Conservation (phyloP, 2,797 vertebrate genomes). For the Iguana delicatissima region DNA sequence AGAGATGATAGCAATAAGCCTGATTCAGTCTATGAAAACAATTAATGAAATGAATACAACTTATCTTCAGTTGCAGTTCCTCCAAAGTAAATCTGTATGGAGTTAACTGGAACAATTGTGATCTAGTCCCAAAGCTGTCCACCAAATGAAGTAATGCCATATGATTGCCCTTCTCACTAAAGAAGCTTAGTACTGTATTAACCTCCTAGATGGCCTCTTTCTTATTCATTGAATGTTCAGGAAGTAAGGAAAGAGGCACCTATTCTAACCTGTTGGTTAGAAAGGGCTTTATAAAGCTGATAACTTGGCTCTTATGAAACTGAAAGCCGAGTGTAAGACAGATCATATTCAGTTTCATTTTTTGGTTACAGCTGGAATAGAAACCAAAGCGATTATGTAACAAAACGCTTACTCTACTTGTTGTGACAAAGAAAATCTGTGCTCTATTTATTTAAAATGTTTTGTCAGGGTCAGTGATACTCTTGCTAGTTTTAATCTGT, state of each 20-base stretch:
- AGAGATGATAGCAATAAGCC: not conserved
- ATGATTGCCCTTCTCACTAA: not conserved
- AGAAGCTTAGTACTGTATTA: not conserved
- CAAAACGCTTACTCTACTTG: not conserved
- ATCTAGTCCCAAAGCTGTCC: not conserved
- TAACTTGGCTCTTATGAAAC: not conserved
- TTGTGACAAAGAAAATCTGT: rapidly evolving
- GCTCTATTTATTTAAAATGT: not conserved
- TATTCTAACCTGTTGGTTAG: not conserved
- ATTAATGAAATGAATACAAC: not conserved
- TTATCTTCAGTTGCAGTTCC: not conserved
- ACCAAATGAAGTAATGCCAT: not conserved
- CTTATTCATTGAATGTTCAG: not conserved
- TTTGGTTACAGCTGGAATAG: rapidly evolving
- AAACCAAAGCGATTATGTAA: not conserved
- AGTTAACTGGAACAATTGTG: not conserved
- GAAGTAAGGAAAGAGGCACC: not conserved
- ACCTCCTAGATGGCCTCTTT: not conserved
- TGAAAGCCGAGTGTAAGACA: not conserved
- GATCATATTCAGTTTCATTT: constrained; percentile 2
- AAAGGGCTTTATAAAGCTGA: not conserved
- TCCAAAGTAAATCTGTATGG: not conserved
- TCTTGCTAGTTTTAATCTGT: too few species aligned
- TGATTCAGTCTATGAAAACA: not conserved
- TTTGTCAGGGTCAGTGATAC: not conserved